A percentile compares a stretch with the other conserved stretches of the same genome.
Conservation (phyloP, 2,888 invertebrate species). For the Melinopterus prodromus region DNA sequence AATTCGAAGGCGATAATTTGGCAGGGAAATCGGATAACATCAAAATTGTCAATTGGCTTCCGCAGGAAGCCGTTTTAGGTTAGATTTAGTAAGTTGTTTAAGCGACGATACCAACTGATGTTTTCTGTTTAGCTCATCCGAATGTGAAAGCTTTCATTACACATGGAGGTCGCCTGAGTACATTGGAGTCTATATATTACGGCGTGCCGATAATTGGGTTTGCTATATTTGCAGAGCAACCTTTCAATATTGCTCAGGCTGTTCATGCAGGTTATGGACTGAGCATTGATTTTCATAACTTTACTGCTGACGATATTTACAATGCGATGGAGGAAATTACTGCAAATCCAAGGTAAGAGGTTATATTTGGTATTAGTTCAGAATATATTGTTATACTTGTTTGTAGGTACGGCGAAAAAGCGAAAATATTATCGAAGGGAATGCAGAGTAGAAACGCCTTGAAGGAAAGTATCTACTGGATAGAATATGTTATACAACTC, state of each 20-base stretch:
- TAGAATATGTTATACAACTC: conserved; percentile 41
- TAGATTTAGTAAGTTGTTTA: conserved; percentile 10
- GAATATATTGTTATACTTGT: background rate
- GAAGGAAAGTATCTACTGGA: conserved; percentile 41
- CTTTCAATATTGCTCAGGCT: conserved; percentile 38
- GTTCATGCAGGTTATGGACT: conserved; percentile 39
- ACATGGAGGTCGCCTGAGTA: conserved; percentile 45
- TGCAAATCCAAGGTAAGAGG: conserved; percentile 27
- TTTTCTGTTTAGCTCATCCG: conserved; percentile 41
- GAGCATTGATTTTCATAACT: background rate
- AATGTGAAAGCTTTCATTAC: conserved; percentile 45
- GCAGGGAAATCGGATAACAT: conserved; percentile 58
- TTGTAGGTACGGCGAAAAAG: conserved; percentile 30
- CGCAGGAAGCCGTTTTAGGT: conserved; percentile 55
- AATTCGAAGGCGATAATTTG: conserved; percentile 51
- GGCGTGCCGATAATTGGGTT: conserved; percentile 44
- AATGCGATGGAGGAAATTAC: conserved; percentile 24
- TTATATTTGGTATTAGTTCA: background rate
- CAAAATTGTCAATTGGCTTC: conserved; percentile 58
- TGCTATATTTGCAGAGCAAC: conserved; percentile 44
- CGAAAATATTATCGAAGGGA: conserved; percentile 33
- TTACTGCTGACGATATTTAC: conserved; percentile 21
- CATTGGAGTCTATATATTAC: conserved; percentile 42
- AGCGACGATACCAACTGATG: background rate
- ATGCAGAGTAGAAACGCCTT: conserved; percentile 39